Evolutionary conservation across 2,797 vertebrate species (phyloP), one percentile per base, ranked within the genome.

Genomic region (Diplodus sargus): DNA sequence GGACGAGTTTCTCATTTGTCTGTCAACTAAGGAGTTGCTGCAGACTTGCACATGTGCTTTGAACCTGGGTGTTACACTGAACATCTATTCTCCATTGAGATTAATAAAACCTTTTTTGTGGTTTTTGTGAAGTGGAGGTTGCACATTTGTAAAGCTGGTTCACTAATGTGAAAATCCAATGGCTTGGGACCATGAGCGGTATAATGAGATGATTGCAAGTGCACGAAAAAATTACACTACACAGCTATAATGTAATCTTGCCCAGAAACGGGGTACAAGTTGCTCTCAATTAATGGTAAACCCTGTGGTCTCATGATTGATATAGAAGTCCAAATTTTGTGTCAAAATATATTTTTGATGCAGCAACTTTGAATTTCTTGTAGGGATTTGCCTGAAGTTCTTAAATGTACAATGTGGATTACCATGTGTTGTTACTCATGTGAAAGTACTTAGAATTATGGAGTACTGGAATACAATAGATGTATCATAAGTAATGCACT

Each of bases 1-100:
- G 83, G 80, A 77, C 13, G 84, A 71, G 70, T 73, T 54, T 58
- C 73, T 68, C 71, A 79, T 76, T 73, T 67, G 79, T 82, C 56
- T 20, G 85, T 74, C 72, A 90, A 59, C 67, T 58, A 65, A 73
- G 65, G 79, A 72, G 79, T 75, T 86, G 84, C 87, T 87, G 78
- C 82, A 86, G 63, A 84, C 59, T 81, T 79, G 89, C 63, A 88
- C 65, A 85, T 82, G 85, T 83, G 83, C 76, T 85, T 78, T 84
- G 85, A 75, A 87, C 75, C 74, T 80, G 76, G 87, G 75, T 71
- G 74, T 79, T 70, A 60, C 45, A 65, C 42, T 81, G 84, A 85
- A 75, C 39, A 62, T 72, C 63, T 47, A 69, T 59, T 76, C 28
- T 64, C 58, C 10, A 54, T 68, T 43, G 74, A 75, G 64, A 82